Conservation (phyloP, 2,888 invertebrate genomes). For the Pristionchus entomophagus region DNA sequence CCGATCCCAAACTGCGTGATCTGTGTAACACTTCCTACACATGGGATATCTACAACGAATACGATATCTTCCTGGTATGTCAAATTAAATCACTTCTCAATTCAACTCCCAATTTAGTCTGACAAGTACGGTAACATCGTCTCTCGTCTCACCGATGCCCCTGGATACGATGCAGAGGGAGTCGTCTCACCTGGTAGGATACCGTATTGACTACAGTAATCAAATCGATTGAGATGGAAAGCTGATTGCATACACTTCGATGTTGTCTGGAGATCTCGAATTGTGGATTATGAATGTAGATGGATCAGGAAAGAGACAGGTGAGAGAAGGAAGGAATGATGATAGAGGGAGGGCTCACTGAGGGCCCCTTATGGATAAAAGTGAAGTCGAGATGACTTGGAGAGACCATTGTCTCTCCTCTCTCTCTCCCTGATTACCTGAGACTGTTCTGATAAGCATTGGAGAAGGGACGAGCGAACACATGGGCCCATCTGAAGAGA, state of each 20-base stretch:
- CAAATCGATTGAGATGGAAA: slow-evolving; percentile 58
- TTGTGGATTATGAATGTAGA: slow-evolving; percentile 69
- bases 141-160: slow-evolving; percentile 63
- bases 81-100: not conserved
- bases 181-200: slow-evolving; percentile 48
- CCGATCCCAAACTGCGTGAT: slow-evolving; percentile 56
- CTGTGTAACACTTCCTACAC: slow-evolving; percentile 69
- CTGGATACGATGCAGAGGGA: slow-evolving; percentile 72
- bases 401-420: not conserved
- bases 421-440: not conserved
- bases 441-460: slow-evolving; percentile 22
- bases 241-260: slow-evolving; percentile 70
- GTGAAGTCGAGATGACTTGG: too few species aligned
- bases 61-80: slow-evolving; percentile 63
- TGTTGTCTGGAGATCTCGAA: slow-evolving; percentile 68
- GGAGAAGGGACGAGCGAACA: not conserved
- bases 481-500: not conserved
- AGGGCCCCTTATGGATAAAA: too few species aligned
- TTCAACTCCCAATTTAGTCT: slow-evolving; percentile 52
- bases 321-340: not conserved
- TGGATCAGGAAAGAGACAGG: slow-evolving; percentile 63
- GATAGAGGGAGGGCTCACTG: too few species aligned
- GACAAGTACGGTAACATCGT: slow-evolving; percentile 70
- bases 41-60: slow-evolving; percentile 71
- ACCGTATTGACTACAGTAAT: not conserved